Evolutionary conservation across 2,113 vertebrate genomes (phyloP).

Genomic region (Saguinus midas): DNA sequence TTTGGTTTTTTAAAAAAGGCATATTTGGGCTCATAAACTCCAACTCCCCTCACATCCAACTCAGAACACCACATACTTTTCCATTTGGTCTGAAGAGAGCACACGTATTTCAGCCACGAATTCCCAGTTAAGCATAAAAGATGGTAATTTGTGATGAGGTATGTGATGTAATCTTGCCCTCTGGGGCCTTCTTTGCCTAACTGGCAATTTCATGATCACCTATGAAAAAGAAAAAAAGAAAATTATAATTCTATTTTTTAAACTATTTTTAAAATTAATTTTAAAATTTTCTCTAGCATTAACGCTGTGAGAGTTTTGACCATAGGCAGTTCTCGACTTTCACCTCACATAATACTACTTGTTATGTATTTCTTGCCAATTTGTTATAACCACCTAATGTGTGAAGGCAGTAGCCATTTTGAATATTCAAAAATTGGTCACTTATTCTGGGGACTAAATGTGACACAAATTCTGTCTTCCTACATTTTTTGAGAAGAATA

Average conservation of each 20-base stretch:
- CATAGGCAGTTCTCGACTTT: neutral
- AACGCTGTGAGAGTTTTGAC: neutral
- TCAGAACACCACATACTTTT: neutral
- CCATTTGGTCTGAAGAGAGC: neutral
- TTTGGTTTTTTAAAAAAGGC: neutral
- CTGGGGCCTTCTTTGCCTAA: neutral
- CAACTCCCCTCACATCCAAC: neutral
- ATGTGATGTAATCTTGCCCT: neutral
- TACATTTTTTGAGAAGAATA: neutral
- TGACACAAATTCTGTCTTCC: neutral
- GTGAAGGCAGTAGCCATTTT: neutral
- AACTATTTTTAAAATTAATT: neutral
- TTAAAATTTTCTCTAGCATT: neutral
- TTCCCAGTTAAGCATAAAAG: neutral
- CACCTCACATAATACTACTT: neutral
- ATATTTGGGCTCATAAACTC: neutral
- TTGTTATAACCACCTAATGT: neutral
- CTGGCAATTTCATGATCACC: neutral
- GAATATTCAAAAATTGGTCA: neutral
- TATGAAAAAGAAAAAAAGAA: neutral
- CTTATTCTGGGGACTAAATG: neutral
- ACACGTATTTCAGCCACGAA: neutral
- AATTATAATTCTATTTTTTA: neutral
- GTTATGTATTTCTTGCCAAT: neutral
- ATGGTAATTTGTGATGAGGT: neutral